A percentile compares a stretch with the other conserved stretches of the same genome.
These are phyloP conservation scores for Trichonephila clavipes DNA, from an alignment of 1,140 invertebrate genomes.

Conservation along the genomic window DNA sequence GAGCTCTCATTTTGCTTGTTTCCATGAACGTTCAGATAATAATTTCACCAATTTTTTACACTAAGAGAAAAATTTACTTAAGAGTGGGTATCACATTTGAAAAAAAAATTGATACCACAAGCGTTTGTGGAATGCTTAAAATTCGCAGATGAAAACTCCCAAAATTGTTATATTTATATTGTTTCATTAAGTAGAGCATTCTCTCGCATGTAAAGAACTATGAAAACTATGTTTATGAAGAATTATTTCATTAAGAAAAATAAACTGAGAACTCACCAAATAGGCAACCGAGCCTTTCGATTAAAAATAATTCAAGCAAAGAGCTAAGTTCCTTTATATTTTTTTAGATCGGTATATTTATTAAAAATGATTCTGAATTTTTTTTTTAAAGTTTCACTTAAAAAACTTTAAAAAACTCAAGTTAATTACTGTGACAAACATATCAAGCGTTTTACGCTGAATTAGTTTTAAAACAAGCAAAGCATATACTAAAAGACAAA, in stretches of 20 bases:
- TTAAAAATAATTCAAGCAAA: neutral
- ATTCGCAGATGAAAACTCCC: slow-evolving; percentile 11
- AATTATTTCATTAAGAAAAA: neutral
- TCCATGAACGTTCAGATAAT: slow-evolving; percentile 66
- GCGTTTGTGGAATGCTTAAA: slow-evolving; percentile 38
- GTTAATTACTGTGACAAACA: neutral
- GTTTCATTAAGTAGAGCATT: neutral
- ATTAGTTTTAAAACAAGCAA: neutral
- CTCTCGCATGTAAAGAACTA: slow-evolving; percentile 36
- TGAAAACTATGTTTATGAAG: slow-evolving; percentile 32
- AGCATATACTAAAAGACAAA: too few species aligned
- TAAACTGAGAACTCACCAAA: neutral
- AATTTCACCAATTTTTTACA: slow-evolving; percentile 45
- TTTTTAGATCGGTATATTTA: neutral
- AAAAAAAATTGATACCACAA: neutral
- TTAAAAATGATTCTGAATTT: neutral
- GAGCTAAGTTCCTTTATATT: neutral
- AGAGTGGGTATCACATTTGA: slow-evolving; percentile 9
- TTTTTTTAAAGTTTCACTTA: neutral
- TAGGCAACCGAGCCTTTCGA: neutral
- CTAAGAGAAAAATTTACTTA: slow-evolving; percentile 17
- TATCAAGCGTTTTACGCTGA: neutral
- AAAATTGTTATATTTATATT: neutral
- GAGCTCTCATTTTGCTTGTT: slow-evolving; percentile 73
- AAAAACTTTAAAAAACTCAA: neutral